phyloP scores from a whole-genome alignment of 1,140 invertebrate species.

The Pseudomyrmex dendroicus region DNA sequence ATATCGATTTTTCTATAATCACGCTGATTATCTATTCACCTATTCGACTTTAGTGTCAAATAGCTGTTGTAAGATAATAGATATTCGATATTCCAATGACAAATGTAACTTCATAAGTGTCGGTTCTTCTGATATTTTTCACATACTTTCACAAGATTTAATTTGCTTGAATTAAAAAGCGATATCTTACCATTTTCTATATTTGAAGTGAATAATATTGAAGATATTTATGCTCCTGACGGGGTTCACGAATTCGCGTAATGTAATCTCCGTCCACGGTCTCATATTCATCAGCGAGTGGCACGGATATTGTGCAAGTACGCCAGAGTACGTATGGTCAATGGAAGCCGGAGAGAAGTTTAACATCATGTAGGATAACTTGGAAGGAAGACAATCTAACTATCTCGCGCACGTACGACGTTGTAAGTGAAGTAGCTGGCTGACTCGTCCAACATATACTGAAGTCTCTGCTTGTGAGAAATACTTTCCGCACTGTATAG shows the following conservation, averaged over 20 bases:
- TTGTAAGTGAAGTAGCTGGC: conserved; percentile 67
- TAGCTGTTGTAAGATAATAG: too few species aligned
- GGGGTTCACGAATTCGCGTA: conserved; percentile 32
- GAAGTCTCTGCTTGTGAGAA: conserved; percentile 64
- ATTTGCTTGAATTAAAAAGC: too few species aligned
- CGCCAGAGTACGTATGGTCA: conserved; percentile 64
- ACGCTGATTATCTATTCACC: too few species aligned
- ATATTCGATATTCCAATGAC: too few species aligned
- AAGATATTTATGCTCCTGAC: conserved; percentile 11
- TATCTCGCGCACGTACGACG: conserved; percentile 67
- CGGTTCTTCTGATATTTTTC: too few species aligned
- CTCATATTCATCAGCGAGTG: conserved; percentile 49
- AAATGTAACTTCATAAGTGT: too few species aligned
- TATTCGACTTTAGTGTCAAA: too few species aligned
- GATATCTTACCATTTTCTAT: too few species aligned
- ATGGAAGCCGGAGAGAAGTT: conserved; percentile 41
- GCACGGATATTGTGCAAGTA: conserved; percentile 62
- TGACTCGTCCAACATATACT: conserved; percentile 48
- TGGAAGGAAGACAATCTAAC: conserved; percentile 71
- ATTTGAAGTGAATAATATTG: neutral
- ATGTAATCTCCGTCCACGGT: conserved; percentile 32
- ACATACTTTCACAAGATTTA: too few species aligned
- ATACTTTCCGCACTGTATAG: conserved; percentile 51
- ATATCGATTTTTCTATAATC: too few species aligned
- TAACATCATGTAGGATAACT: conserved; percentile 71